Conservation (phyloP, 1,140 invertebrate species). For the Caerostris extrusa region DNA sequence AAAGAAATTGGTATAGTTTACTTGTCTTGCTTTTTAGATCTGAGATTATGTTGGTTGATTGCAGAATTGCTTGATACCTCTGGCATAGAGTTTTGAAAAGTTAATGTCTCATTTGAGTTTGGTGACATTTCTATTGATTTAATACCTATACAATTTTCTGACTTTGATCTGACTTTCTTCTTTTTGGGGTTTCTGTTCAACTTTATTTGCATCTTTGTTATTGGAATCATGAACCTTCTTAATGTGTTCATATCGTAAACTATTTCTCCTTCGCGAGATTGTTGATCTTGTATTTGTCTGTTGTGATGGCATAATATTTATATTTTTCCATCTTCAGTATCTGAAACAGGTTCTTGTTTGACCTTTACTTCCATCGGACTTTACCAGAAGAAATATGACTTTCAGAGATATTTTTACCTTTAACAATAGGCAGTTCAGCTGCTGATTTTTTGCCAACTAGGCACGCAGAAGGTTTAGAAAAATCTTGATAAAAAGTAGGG, state of each 20-base stretch:
- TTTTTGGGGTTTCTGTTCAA: background rate
- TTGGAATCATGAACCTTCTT: slow-evolving; percentile 48
- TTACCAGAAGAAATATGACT: background rate
- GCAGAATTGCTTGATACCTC: too few species aligned
- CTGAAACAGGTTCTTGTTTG: slow-evolving; percentile 44
- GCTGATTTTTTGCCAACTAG: background rate
- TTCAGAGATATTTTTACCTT: background rate
- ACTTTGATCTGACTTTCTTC: background rate
- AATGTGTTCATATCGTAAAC: slow-evolving; percentile 5
- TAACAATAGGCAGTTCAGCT: background rate
- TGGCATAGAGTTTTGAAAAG: too few species aligned
- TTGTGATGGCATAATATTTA: background rate
- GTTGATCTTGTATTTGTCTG: background rate
- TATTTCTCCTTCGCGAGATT: slow-evolving; percentile 14
- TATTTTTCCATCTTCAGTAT: background rate
- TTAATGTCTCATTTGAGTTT: too few species aligned
- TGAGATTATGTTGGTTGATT: too few species aligned
- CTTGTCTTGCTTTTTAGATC: too few species aligned
- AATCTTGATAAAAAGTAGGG: background rate
- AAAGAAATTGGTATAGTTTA: too few species aligned
- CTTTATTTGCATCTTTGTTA: background rate
- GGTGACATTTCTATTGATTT: too few species aligned
- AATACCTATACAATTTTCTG: background rate
- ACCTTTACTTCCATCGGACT: background rate
- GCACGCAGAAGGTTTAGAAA: background rate